Percentiles rank a stretch among this genome's conserved stretches.
phyloP scores from a whole-genome alignment of 2,888 invertebrate genomes.

The Keiferia lycopersicella region DNA sequence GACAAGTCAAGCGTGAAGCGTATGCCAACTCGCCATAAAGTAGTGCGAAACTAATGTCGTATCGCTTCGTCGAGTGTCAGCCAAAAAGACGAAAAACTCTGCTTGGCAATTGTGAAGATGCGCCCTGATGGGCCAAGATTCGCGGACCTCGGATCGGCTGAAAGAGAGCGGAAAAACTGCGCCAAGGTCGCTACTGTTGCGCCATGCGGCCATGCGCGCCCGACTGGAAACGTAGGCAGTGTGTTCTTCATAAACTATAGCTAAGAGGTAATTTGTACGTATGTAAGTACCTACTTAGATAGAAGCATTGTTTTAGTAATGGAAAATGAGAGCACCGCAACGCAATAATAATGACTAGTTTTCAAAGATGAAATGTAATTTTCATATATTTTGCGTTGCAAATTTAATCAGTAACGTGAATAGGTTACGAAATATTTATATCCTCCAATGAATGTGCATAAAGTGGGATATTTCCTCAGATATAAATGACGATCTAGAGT shows the following conservation, averaged over 20 bases:
- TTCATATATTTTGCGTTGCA: not conserved
- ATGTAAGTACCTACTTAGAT: not conserved
- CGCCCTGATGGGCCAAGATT: conserved; percentile 45
- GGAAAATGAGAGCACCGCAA: not conserved
- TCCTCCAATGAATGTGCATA: not conserved
- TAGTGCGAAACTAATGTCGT: conserved; percentile 2
- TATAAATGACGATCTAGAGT: not conserved
- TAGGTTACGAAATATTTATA: too few relatives aligned
- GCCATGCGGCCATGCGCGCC: conserved; percentile 55
- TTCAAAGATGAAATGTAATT: not conserved
- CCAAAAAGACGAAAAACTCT: not conserved
- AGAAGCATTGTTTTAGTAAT: conserved; percentile 1
- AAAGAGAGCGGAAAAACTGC: conserved; percentile 80
- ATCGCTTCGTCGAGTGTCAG: conserved; percentile 11
- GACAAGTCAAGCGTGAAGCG: not conserved
- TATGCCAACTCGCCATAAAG: not conserved
- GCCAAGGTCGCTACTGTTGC: conserved; percentile 73
- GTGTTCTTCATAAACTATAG: conserved; percentile 17
- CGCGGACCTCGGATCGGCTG: conserved; percentile 65
- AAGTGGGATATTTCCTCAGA: not conserved
- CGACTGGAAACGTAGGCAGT: conserved; percentile 60
- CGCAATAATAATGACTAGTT: conserved; percentile 8
- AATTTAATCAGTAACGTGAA: not conserved
- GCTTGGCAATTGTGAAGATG: conserved; percentile 39
- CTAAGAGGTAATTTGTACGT: conserved; percentile 16